Evolutionary conservation across 2,113 vertebrate species (phyloP), one percentile per base, ranked within the genome.

Genomic region (Salvator merianae): DNA sequence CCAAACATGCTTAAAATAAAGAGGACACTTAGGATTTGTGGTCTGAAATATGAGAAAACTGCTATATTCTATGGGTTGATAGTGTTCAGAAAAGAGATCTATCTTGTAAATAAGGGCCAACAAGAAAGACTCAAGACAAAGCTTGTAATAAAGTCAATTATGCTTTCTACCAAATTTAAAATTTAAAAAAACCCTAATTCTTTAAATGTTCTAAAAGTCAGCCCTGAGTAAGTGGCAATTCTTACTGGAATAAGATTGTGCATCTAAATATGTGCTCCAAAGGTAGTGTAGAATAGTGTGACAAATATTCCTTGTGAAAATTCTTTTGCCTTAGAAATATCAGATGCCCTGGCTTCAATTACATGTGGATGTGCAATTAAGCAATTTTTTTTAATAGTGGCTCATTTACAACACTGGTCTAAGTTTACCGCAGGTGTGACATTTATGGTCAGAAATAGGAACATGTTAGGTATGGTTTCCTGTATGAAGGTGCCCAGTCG

Each of bases 271-370:
- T 59, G 55, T 59, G 55, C 18, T 20, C 55, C 14, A 2, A 30
- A 55, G 36, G 24, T 16, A 10, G 24, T 36, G 26, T 24, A 18
- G 32, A 34, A 63, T 63, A 9, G 3, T 3, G 16, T 6, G 32
- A 16, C 36, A 7, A 84, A 34, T 32, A 22, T 26, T 84, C 10
- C n/a, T 72, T 71, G 72, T 85, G 32, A 78, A 85, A 79, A 79
- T 69, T 14, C 47, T 74, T 55, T 7, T 9, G 13, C 1, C 55
- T 20, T 59, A 59, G 55, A 59, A 59, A 4, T 59, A 59, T 59
- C 55, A 59, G 55, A 59, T 20, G 3, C 55, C 2, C 14, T 59
- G 55, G 55, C 12, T n/a, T 22, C 3, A 24, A 28, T 30, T 20
- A 65, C 68, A 78, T 59, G 30, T 59, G 65, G 14, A 77, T 70